phyloP scores from a whole-genome alignment of 2,888 invertebrate species.

The Bombylius discolor region DNA sequence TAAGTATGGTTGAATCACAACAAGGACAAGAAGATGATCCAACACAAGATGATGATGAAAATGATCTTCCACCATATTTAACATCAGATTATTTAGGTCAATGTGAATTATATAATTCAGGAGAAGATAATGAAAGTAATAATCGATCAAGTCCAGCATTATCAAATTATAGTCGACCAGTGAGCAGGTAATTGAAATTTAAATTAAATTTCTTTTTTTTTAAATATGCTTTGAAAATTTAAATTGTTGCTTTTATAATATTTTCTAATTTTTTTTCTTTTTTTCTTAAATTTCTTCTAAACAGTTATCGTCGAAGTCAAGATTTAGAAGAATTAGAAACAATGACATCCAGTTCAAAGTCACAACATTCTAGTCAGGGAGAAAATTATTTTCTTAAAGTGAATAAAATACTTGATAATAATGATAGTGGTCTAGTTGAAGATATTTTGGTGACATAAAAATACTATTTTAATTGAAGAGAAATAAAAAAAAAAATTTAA shows the following conservation, averaged over 20 bases:
- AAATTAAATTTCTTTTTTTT: too few relatives aligned
- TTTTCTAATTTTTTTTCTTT: background rate
- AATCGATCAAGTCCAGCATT: conserved; percentile 30
- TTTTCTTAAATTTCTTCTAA: conserved; percentile 3
- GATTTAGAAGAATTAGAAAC: conserved; percentile 43
- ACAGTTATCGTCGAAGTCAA: conserved; percentile 39
- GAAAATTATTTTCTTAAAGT: conserved; percentile 21
- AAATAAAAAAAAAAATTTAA: too few relatives aligned
- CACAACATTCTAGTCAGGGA: conserved; percentile 27
- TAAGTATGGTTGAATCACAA: conserved; percentile 83
- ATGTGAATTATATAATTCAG: conserved; percentile 41
- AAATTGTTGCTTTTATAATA: too few relatives aligned
- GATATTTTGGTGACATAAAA: conserved; percentile 26
- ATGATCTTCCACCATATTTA: conserved; percentile 60
- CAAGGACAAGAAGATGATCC: conserved; percentile 41
- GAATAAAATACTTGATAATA: conserved; percentile 28
- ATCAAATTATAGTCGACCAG: conserved; percentile 38
- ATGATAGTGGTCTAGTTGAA: conserved; percentile 21
- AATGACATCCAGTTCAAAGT: conserved; percentile 34
- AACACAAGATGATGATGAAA: conserved; percentile 40
- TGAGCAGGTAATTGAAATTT: conserved; percentile 35
- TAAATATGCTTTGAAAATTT: too few relatives aligned
- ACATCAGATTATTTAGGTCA: conserved; percentile 57
- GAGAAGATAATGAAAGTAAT: conserved; percentile 30
- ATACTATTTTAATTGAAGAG: background rate